Percentiles rank a stretch among this genome's conserved stretches.
Conservation (phyloP, 1,140 invertebrate species). For the Halesus radiatus region DNA sequence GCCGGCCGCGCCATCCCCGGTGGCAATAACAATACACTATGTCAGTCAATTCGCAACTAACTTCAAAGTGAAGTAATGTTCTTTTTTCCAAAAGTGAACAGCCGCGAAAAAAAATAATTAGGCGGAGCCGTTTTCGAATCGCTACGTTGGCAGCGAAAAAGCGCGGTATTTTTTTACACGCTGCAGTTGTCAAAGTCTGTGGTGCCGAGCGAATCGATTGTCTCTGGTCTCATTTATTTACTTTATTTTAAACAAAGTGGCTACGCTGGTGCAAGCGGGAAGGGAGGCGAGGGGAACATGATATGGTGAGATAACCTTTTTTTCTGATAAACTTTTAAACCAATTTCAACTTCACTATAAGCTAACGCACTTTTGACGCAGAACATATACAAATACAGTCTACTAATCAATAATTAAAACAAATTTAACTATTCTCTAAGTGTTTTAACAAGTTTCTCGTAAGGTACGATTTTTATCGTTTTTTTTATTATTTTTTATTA, state of each 20-base stretch:
- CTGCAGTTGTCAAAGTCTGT: constrained; percentile 48
- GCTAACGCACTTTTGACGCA: too few species aligned
- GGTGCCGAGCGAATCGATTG: constrained; percentile 39
- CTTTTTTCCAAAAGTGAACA: constrained; percentile 17
- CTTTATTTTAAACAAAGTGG: constrained; percentile 38
- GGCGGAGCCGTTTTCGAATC: background rate
- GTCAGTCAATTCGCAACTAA: constrained; percentile 31
- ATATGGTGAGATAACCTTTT: constrained; percentile 11
- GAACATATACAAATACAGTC: too few species aligned
- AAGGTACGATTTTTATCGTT: too few species aligned
- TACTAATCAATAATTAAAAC: too few species aligned
- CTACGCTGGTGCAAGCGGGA: constrained; percentile 1
- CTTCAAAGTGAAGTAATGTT: constrained; percentile 34
- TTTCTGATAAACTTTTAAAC: background rate
- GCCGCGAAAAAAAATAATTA: background rate
- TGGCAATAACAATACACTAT: constrained; percentile 32
- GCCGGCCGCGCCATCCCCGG: constrained; percentile 27
- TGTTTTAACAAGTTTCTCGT: too few species aligned
- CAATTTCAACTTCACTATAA: too few species aligned
- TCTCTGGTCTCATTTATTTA: constrained; percentile 42
- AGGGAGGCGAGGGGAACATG: constrained; percentile 40
- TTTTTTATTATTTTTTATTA: too few species aligned
- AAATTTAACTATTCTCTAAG: too few species aligned
- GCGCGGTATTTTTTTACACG: constrained; percentile 36
- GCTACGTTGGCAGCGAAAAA: constrained; percentile 40